Conservation (phyloP, 2,113 vertebrate species). For the Pachycephala philippinensis region DNA sequence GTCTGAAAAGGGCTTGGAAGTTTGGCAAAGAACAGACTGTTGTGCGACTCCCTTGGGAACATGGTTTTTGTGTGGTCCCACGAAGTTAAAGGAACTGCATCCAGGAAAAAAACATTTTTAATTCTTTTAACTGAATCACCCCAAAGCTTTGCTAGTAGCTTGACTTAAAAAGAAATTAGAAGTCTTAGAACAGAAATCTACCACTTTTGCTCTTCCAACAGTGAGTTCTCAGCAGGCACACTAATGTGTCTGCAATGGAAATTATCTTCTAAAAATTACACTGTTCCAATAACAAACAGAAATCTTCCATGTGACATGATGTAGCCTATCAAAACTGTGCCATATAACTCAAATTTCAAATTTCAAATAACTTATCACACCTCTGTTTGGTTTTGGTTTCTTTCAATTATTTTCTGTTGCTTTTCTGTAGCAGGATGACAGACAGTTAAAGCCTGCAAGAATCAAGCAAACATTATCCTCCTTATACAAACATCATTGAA, state of each 20-base stretch:
- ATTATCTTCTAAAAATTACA: background rate
- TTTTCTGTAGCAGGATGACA: background rate
- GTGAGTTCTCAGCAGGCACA: background rate
- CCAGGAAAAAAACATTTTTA: background rate
- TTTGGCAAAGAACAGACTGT: background rate
- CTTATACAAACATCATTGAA: slow-evolving; percentile 46
- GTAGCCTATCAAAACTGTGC: background rate
- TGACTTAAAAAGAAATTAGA: background rate
- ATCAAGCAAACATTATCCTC: slow-evolving; percentile 38
- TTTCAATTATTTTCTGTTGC: slow-evolving; percentile 24
- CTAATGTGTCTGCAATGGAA: background rate
- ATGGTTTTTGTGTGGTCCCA: background rate
- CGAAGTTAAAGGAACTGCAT: background rate
- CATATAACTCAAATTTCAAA: background rate
- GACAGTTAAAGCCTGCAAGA: background rate
- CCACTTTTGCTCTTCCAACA: background rate
- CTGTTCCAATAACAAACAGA: background rate
- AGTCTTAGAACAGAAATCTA: background rate
- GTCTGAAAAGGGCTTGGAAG: background rate
- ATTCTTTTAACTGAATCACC: background rate
- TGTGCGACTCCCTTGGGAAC: background rate
- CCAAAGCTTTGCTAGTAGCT: background rate
- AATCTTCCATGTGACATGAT: background rate
- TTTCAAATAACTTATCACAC: background rate
- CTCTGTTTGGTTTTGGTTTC: background rate